phyloP scores from a whole-genome alignment of 2,888 invertebrate species.

The Zhengitettix transpicula region DNA sequence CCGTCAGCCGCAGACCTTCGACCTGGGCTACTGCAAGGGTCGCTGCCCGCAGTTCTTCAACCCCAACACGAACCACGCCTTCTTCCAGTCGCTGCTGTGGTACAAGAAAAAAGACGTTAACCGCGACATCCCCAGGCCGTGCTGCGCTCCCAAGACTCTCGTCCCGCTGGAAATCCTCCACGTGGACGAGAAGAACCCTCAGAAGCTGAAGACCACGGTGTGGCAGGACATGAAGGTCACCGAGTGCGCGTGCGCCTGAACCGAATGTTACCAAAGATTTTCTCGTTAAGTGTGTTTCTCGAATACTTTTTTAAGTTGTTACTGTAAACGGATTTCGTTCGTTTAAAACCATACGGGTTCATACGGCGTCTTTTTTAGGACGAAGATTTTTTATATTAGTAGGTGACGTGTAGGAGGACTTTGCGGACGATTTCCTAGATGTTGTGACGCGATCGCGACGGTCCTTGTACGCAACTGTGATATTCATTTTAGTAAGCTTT shows the following conservation, averaged over 20 bases:
- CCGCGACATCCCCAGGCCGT: conserved; percentile 33
- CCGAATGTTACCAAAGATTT: not conserved
- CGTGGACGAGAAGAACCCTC: conserved; percentile 41
- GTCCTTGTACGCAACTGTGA: conserved; percentile 1
- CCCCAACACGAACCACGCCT: conserved; percentile 52
- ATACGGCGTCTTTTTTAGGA: not conserved
- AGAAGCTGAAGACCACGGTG: conserved; percentile 43
- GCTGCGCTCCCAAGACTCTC: conserved; percentile 52
- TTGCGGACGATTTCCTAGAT: not conserved
- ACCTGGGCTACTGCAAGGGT: conserved; percentile 54
- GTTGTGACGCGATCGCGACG: not conserved
- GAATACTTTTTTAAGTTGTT: not conserved
- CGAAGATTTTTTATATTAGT: not conserved
- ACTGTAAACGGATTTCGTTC: not conserved
- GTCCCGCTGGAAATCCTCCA: conserved; percentile 46
- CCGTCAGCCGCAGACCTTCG: conserved; percentile 48
- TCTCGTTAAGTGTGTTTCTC: not conserved
- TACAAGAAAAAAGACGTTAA: conserved; percentile 32
- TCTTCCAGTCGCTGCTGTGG: conserved; percentile 49
- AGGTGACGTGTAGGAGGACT: not conserved
- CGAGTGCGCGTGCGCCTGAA: conserved; percentile 48
- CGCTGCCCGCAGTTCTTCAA: conserved; percentile 49
- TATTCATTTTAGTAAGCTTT: conserved; percentile 1
- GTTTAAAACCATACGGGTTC: not conserved
- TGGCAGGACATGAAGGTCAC: conserved; percentile 55